These are phyloP conservation scores for Ptychodera flava DNA, from an alignment of 35 echinoderm and acorn worm genomes.

Conservation along the genomic window DNA sequence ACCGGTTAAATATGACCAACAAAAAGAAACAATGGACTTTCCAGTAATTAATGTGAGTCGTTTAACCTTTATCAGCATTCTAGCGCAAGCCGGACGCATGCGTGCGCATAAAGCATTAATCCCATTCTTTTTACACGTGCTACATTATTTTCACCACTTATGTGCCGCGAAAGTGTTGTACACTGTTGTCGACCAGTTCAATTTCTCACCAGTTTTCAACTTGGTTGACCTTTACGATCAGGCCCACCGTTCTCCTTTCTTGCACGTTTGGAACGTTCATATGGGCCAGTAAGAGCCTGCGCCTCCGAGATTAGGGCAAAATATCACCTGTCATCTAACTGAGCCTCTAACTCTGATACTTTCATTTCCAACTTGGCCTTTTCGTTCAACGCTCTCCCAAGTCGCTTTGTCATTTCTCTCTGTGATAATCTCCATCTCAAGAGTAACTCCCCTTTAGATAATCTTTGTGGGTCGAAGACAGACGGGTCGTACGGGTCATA, in stretches of 20 bases:
- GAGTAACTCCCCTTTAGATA: neutral
- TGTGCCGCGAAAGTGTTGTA: no score
- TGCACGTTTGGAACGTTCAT: neutral
- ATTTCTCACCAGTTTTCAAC: neutral
- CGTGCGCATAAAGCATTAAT: no score
- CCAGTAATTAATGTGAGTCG: no score
- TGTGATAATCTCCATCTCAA: neutral
- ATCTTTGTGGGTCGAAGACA: neutral
- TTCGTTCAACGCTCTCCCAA: neutral
- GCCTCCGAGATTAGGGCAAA: neutral
- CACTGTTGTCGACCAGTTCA: no score
- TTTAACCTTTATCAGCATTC: no score
- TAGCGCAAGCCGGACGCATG: no score
- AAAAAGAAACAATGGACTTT: no score
- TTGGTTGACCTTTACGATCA: neutral
- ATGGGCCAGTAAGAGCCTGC: neutral
- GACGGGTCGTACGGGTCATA: neutral
- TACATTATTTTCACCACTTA: no score
- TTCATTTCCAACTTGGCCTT: neutral
- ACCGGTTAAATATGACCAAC: no score
- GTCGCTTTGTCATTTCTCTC: neutral
- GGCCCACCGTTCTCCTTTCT: neutral
- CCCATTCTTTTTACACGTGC: no score
- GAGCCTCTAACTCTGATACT: neutral
- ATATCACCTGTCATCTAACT: neutral